phyloP scores from a whole-genome alignment of 2,113 vertebrate species.

The Cyprinodon brontotheroides region DNA sequence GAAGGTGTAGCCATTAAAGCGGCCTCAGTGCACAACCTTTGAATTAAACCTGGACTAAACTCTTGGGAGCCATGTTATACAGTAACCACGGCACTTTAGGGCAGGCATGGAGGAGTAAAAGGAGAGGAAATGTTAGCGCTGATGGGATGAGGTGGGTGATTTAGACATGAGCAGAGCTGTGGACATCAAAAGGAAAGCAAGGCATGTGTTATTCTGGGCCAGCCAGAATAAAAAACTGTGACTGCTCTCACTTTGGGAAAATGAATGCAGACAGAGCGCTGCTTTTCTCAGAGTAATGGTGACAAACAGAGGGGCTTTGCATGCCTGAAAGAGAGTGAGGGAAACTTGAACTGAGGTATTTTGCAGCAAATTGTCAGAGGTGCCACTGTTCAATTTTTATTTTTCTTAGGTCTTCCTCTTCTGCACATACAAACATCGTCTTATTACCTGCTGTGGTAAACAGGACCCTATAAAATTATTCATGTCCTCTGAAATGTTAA shows the following conservation, averaged over 20 bases:
- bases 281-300: conserved; percentile 72
- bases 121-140: conserved; percentile 50
- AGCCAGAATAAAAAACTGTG: conserved; percentile 48
- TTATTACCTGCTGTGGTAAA: conserved; percentile 43
- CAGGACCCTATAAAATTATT: conserved; percentile 19
- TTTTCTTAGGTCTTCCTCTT: conserved; percentile 25
- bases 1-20: conserved; percentile 85
- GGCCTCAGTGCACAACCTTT: conserved; percentile 83
- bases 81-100: conserved; percentile 71
- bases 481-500: neutral
- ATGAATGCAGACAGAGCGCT: conserved; percentile 66
- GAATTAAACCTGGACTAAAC: conserved; percentile 89
- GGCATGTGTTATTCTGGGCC: conserved; percentile 63
- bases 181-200: conserved; percentile 74
- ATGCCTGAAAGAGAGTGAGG: conserved; percentile 66
- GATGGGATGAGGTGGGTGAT: conserved; percentile 58
- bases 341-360: conserved; percentile 62
- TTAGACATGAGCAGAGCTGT: conserved; percentile 61
- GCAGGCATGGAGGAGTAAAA: conserved; percentile 50
- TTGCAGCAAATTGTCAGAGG: conserved; percentile 63
- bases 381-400: conserved; percentile 69
- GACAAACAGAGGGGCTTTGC: conserved; percentile 74
- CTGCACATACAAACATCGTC: conserved; percentile 48
- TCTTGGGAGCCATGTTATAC: conserved; percentile 82
- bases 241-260: conserved; percentile 71